Evolutionary conservation across 2,888 invertebrate species (phyloP).

Genomic region (Aricia artaxerxes): DNA sequence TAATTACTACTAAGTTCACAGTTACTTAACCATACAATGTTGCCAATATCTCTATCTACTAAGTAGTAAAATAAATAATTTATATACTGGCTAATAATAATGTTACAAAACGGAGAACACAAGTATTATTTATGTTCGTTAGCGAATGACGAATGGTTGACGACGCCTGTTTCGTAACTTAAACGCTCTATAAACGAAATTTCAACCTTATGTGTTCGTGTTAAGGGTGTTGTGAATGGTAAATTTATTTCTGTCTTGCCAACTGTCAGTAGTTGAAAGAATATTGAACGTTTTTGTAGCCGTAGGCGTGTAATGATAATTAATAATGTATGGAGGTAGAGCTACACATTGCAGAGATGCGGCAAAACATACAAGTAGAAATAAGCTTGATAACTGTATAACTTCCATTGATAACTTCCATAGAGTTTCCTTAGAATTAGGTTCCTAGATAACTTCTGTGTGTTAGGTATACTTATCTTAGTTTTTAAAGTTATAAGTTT

Average conservation of each 20-base stretch:
- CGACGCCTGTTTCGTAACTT: constrained; percentile 36
- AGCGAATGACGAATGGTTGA: constrained; percentile 61
- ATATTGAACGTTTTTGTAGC: constrained; percentile 39
- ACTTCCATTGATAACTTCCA: too few species aligned
- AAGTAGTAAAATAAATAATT: constrained; percentile 33
- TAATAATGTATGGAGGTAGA: constrained; percentile 39
- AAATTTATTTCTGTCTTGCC: constrained; percentile 29
- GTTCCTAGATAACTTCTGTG: too few species aligned
- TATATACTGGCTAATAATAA: constrained; percentile 35
- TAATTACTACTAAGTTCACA: neutral
- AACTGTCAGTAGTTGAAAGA: constrained; percentile 37
- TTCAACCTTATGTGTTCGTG: neutral
- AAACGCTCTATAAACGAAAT: constrained; percentile 1
- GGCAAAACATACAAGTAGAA: neutral
- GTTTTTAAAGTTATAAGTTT: too few species aligned
- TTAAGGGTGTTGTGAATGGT: constrained; percentile 12
- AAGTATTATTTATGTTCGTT: constrained; percentile 62
- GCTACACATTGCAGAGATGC: neutral
- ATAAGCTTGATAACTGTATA: too few species aligned
- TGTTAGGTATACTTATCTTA: too few species aligned
- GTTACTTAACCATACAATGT: constrained; percentile 13
- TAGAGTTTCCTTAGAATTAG: too few species aligned
- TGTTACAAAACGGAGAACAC: constrained; percentile 52
- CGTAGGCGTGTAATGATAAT: constrained; percentile 41
- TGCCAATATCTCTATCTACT: constrained; percentile 9